Evolutionary conservation across 2,888 invertebrate species (phyloP), one percentile per base, ranked within the genome.

Genomic region (Phyto melanocephala): DNA sequence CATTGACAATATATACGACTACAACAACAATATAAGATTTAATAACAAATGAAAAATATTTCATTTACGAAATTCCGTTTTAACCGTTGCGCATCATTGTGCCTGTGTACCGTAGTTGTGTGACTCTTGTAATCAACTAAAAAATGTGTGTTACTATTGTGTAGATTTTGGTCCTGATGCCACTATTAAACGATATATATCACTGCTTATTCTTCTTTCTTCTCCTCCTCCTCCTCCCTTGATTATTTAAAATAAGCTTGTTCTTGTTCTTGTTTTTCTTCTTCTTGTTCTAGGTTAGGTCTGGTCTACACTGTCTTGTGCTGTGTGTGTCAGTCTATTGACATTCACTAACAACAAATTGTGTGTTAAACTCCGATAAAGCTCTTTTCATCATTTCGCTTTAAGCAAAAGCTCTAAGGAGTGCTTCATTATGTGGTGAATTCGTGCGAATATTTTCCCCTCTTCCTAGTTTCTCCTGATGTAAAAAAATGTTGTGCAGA

Each of bases 71-170:
- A 67, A 60, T 24, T 20, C 42, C 6, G 28, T 28, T 58, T 45
- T 35, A 80, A 68, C 67, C 79, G 79, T 68, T 28, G 35, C 42
- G 45, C 60, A 54, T 13, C 50, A 68, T 45, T 24, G 35, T 17
- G 28, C 28, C 28, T 28, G 40, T 52, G 60, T 67, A 74, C 67
- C 72, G 67, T 35, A 60, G 45, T 33, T 62, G 42, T 74, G 37
- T 35, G 52, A 60, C 52, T 60, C 60, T 80, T 80, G 60, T 74
- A 74, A 67, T 40, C 72, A 80, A 80, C 79, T 80, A 24, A 6
- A 47, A 58, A 62, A 80, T 72, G 60, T 79, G 65, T 79, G 79
- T 79, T 79, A 58, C 45, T 52, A 24, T 40, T 79, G 17, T 67
- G n/a, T 42, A 42, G 47, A 33, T 72, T 17, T 74, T 74, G 35